These are phyloP conservation scores for Pangasius djambal DNA, from an alignment of 2,797 vertebrate species.

Conservation along the genomic window DNA sequence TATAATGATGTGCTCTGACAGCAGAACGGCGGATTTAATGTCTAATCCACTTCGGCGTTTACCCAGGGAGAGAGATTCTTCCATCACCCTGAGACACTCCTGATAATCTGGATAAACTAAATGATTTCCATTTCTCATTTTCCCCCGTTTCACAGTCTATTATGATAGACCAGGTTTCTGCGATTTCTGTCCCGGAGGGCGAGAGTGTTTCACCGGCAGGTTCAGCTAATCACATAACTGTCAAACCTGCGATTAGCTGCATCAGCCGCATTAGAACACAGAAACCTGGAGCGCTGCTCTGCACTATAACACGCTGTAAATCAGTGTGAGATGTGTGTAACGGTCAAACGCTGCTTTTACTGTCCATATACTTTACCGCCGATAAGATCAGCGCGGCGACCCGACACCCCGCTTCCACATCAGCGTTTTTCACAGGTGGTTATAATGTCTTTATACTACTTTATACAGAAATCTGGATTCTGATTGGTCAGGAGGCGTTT, in stretches of 20 bases:
- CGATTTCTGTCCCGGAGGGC: neutral
- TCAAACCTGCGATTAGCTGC: neutral
- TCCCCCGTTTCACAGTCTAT: conserved; percentile 11
- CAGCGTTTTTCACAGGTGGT: too few species aligned
- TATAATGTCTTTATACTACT: neutral
- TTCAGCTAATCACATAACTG: neutral
- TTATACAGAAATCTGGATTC: neutral
- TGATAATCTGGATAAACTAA: conserved; percentile 54
- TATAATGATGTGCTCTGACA: conserved; percentile 33
- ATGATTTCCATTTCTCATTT: conserved; percentile 49
- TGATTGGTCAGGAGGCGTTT: neutral
- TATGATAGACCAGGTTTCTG: neutral
- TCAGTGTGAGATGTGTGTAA: neutral
- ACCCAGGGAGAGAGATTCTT: conserved; percentile 47
- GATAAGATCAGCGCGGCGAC: neutral
- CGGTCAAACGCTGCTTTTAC: neutral
- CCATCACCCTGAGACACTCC: conserved; percentile 51
- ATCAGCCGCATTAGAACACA: neutral
- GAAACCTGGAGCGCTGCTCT: neutral
- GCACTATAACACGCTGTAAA: neutral
- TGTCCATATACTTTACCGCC: neutral
- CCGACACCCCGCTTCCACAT: neutral
- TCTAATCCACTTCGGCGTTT: conserved; percentile 51
- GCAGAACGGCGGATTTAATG: conserved; percentile 45
- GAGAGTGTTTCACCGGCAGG: neutral